These are phyloP conservation scores for Lagopus leucura DNA, from an alignment of 2,113 vertebrate species.

Conservation along the genomic window DNA sequence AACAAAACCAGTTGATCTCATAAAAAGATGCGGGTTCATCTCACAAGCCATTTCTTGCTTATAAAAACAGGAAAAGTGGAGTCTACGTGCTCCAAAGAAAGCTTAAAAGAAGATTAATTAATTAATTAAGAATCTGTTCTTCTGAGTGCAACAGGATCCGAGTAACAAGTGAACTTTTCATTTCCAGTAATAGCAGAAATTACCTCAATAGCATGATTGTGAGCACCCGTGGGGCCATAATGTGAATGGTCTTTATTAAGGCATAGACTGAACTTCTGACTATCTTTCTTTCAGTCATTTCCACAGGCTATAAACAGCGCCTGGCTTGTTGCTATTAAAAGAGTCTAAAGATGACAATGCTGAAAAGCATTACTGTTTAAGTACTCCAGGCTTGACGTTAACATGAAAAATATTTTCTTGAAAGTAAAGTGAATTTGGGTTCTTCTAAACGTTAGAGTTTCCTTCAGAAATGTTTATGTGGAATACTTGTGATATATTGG, in stretches of 20 bases:
- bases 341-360: conserved; percentile 14
- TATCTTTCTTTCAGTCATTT: conserved; percentile 68
- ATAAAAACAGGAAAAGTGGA: neutral
- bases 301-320: conserved; percentile 68
- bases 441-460: neutral
- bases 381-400: conserved; percentile 20
- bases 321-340: conserved; percentile 67
- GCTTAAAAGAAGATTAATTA: conserved; percentile 55
- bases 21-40: neutral
- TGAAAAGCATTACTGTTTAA: conserved; percentile 65
- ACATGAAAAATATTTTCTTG: conserved; percentile 55
- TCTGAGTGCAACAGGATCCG: conserved; percentile 62
- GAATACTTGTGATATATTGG: neutral
- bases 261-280: conserved; percentile 62
- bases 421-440: neutral
- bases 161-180: conserved; percentile 73
- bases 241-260: conserved; percentile 69
- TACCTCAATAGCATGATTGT: conserved; percentile 72
- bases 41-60: neutral
- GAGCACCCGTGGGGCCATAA: conserved; percentile 60
- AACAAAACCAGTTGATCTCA: neutral
- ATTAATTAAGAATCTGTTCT: conserved; percentile 66
- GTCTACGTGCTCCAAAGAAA: neutral
- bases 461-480: neutral
- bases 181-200: conserved; percentile 70